These are phyloP conservation scores for Bembecia ichneumoniformis DNA, from an alignment of 2,888 invertebrate genomes.

Conservation along the genomic window DNA sequence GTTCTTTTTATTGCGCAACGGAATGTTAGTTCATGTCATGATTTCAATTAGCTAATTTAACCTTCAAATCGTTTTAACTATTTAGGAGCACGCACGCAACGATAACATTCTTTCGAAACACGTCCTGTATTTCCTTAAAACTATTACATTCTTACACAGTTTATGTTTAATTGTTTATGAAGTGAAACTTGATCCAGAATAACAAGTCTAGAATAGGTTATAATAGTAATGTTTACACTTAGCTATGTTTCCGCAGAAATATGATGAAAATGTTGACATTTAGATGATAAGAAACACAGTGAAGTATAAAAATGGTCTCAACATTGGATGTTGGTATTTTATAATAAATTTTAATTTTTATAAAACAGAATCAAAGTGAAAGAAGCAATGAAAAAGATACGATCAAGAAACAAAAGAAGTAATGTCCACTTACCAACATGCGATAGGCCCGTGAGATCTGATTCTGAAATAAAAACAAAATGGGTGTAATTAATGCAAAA, in stretches of 20 bases:
- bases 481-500: constrained; percentile 33
- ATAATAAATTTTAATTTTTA: too few relatives aligned
- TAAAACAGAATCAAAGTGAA: too few relatives aligned
- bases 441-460: constrained; percentile 74
- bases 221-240: too few relatives aligned
- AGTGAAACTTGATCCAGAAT: too few relatives aligned
- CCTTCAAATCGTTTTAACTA: neutral
- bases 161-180: too few relatives aligned
- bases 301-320: too few relatives aligned
- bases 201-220: too few relatives aligned
- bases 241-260: too few relatives aligned
- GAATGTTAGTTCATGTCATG: neutral
- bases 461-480: constrained; percentile 70
- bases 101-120: neutral
- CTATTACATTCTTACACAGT: neutral
- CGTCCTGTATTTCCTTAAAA: neutral
- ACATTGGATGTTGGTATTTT: too few relatives aligned
- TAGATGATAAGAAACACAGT: too few relatives aligned
- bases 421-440: constrained; percentile 73
- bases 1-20: neutral
- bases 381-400: too few relatives aligned
- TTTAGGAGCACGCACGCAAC: neutral
- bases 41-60: neutral
- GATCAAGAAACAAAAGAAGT: constrained; percentile 5
- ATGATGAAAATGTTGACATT: too few relatives aligned